Conservation (phyloP, 1,140 invertebrate genomes). For the Eumaeus atala region DNA sequence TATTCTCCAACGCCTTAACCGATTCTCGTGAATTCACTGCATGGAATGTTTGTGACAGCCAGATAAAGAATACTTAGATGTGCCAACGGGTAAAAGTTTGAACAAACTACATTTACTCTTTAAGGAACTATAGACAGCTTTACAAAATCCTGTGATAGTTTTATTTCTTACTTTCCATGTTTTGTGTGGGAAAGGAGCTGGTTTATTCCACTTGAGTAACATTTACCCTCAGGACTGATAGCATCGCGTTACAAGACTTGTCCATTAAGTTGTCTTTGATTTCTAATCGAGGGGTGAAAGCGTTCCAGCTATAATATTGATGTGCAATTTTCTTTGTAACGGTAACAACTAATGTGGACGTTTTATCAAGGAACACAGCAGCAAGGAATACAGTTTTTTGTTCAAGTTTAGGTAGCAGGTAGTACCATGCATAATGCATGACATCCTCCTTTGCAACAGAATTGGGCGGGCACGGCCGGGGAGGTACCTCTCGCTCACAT, state of each 20-base stretch:
- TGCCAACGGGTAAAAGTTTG: not conserved
- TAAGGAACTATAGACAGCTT: not conserved
- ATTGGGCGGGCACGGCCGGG: too few species aligned
- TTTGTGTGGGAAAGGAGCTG: not conserved
- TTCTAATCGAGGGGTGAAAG: slow-evolving; percentile 5
- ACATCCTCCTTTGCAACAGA: too few species aligned
- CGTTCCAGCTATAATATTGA: slow-evolving; percentile 9
- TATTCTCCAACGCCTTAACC: not conserved
- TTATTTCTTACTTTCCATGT: not conserved
- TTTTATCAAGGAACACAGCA: not conserved
- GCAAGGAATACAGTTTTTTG: not conserved
- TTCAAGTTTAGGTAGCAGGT: not conserved
- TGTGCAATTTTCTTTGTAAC: not conserved
- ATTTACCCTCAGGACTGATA: slow-evolving; percentile 11
- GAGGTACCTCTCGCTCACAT: too few species aligned
- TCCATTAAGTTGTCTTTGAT: slow-evolving; percentile 20
- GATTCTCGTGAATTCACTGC: not conserved
- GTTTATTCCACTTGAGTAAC: slow-evolving; percentile 7
- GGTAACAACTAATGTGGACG: not conserved
- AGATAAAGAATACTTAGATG: slow-evolving; percentile 6
- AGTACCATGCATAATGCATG: too few species aligned
- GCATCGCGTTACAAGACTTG: slow-evolving; percentile 23
- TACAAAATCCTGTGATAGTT: not conserved
- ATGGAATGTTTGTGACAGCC: not conserved
- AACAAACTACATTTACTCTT: slow-evolving; percentile 3